Percentiles rank a stretch among this genome's conserved stretches.
Conservation (phyloP, 2,113 vertebrate species). For the Otis tarda region DNA sequence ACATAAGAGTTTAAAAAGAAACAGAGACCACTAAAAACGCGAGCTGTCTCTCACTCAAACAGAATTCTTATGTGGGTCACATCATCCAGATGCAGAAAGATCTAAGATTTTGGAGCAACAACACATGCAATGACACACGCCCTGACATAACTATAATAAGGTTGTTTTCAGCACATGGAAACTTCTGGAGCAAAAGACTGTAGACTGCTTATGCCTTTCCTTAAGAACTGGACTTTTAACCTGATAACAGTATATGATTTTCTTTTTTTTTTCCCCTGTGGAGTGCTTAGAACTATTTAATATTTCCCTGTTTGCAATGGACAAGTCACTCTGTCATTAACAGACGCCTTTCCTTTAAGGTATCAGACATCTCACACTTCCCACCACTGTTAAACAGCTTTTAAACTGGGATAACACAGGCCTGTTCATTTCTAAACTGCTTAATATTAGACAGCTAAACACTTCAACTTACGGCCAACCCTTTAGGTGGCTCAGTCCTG, state of each 20-base stretch:
- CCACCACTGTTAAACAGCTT: neutral
- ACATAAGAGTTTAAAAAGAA: neutral
- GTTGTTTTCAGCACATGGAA: neutral
- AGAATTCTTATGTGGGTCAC: neutral
- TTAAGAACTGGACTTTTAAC: neutral
- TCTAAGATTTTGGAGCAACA: neutral
- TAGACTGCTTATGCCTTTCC: neutral
- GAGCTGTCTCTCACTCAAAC: neutral
- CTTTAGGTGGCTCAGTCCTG: neutral
- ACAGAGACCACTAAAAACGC: neutral
- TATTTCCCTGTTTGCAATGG: neutral
- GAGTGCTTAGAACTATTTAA: neutral
- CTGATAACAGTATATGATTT: neutral
- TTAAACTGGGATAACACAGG: neutral
- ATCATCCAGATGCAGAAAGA: neutral
- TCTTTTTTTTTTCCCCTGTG: too few relatives aligned
- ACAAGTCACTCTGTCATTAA: neutral
- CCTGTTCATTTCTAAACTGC: neutral
- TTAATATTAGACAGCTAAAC: neutral
- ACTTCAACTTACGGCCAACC: accelerated
- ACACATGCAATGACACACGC: neutral
- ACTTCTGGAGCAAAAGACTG: neutral
- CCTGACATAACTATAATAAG: neutral
- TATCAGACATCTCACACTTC: neutral
- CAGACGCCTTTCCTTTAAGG: neutral